Conservation (phyloP, 2,888 invertebrate genomes). For the Teleiodes luculella region DNA sequence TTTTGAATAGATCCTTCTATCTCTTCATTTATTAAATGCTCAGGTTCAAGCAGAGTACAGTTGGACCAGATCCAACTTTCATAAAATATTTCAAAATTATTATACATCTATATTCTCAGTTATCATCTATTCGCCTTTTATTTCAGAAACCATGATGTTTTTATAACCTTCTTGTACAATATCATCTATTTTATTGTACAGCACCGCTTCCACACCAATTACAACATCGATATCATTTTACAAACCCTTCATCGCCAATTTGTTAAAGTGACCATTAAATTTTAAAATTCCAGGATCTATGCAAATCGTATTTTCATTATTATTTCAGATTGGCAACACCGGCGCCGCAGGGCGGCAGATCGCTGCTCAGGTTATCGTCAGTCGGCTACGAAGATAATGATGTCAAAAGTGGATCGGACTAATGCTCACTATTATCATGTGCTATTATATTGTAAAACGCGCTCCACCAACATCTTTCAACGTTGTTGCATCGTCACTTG, state of each 20-base stretch:
- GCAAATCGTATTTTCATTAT: neutral
- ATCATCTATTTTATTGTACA: no score
- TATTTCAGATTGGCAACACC: conserved; percentile 25
- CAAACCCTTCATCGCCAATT: no score
- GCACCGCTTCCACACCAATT: no score
- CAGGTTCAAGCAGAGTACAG: no score
- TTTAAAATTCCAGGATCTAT: neutral
- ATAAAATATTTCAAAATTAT: neutral
- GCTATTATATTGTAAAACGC: conserved; percentile 6
- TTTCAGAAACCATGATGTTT: no score
- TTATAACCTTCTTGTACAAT: no score
- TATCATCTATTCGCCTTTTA: no score
- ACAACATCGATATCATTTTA: no score
- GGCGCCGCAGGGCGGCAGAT: conserved; percentile 59
- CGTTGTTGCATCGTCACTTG: conserved; percentile 43
- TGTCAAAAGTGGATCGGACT: conserved; percentile 78
- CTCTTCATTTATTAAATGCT: neutral
- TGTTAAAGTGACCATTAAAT: no score
- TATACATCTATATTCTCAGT: neutral
- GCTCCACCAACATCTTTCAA: conserved; percentile 28
- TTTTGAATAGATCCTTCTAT: neutral
- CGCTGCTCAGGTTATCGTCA: conserved; percentile 74
- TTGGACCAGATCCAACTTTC: no score
- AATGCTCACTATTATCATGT: conserved; percentile 75
- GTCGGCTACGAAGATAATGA: conserved; percentile 74